A percentile compares a stretch with the other conserved stretches of the same genome.
Conservation (phyloP, 2,113 vertebrate species). For the Pluvianellus socialis region DNA sequence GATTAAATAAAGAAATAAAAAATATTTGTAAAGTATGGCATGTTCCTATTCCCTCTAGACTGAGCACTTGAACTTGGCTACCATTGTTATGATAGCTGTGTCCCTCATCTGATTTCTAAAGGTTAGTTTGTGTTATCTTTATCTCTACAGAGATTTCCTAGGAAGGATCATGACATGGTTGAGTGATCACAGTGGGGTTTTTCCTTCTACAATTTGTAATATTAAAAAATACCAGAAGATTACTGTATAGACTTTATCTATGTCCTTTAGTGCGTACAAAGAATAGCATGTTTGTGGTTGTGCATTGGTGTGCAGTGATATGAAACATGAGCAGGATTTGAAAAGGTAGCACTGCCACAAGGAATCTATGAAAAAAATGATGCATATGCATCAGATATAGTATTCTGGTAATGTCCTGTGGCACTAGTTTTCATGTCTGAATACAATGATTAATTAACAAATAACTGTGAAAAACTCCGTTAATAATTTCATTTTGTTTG, state of each 20-base stretch:
- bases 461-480: slow-evolving; percentile 67
- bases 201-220: slow-evolving; percentile 72
- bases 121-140: slow-evolving; percentile 71
- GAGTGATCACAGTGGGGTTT: slow-evolving; percentile 67
- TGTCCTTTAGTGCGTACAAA: slow-evolving; percentile 57
- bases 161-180: slow-evolving; percentile 66
- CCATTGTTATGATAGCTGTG: slow-evolving; percentile 67
- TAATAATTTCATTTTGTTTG: slow-evolving; percentile 69
- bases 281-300: slow-evolving; percentile 72
- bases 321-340: slow-evolving; percentile 70
- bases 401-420: slow-evolving; percentile 58
- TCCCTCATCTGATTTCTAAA: slow-evolving; percentile 61
- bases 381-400: slow-evolving; percentile 61
- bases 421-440: slow-evolving; percentile 45
- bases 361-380: slow-evolving; percentile 58
- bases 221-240: slow-evolving; percentile 76
- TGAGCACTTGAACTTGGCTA: slow-evolving; percentile 54
- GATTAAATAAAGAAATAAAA: slow-evolving; percentile 41
- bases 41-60: neutral
- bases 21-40: neutral
- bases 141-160: slow-evolving; percentile 66
- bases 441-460: slow-evolving; percentile 64
- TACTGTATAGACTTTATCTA: slow-evolving; percentile 68
- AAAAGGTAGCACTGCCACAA: slow-evolving; percentile 55
- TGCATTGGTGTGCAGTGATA: slow-evolving; percentile 73